Evolutionary conservation across 2,797 vertebrate species (phyloP), one percentile per base, ranked within the genome.

Genomic region (Pterois miles): DNA sequence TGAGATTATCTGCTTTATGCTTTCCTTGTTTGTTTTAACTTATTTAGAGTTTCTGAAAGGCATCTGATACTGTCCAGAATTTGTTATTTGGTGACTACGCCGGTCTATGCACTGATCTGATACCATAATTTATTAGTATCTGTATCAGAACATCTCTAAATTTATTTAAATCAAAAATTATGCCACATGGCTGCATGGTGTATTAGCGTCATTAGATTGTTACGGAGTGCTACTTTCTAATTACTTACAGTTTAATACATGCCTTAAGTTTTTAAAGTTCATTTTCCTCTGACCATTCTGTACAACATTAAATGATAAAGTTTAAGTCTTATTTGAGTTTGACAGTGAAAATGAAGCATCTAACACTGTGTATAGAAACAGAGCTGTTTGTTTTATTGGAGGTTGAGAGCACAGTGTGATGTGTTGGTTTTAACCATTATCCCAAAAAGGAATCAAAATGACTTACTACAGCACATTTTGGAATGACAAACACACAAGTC

Each of bases 371-470:
- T 93, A 81, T 91, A 93, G 86, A 93, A 94, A 94, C 88, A 79
- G 89, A 93, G 91, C 89, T 60, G 88, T 94, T 94, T 84, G 89
- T 93, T 95, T 95, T 94, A 93, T 95, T 94, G 88, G 88, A 86
- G 87, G 87, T 88, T 80, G 91, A 93, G 90, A 91, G 91, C 91
- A 94, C 92, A 94, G 92, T 93, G 93, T 92, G 90, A 93, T 87
- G 92, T 88, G 90, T 90, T 89, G 90, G 77, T 87, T 91, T 82
- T 85, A 83, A 91, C 87, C 75, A 78, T 78, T 91, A 86, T 88
- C 86, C 91, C 48, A 11, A 56, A 86, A 82, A 85, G 85, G 76
- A 91, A 89, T 83, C 27, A 31, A 83, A 86, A 90, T 86, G 86
- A 85, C 82, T 91, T 88, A 91, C 90, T 88, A 91, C 88, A 91